Percentiles rank a stretch among this genome's conserved stretches.
phyloP scores from a whole-genome alignment of 2,113 vertebrate species.

The Gorilla gorilla region DNA sequence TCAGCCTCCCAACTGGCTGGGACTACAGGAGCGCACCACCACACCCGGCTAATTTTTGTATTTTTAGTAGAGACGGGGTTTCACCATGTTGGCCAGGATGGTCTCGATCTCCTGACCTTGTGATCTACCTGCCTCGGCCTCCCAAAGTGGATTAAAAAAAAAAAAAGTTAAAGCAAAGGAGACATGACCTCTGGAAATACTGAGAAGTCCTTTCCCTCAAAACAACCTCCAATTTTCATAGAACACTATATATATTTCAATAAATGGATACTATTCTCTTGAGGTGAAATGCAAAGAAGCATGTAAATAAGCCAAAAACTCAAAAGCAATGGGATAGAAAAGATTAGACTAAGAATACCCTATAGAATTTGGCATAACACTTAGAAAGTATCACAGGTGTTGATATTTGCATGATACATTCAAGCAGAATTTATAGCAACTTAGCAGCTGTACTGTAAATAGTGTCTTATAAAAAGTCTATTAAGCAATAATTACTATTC shows the following conservation, averaged over 20 bases:
- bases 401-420: slow-evolving; percentile 74
- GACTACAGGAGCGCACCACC: no score
- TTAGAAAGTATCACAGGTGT: slow-evolving; percentile 65
- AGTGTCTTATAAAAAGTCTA: slow-evolving; percentile 70
- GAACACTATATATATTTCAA: not conserved
- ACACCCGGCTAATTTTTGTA: no score
- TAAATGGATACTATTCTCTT: not conserved
- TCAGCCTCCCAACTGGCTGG: no score
- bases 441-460: slow-evolving; percentile 71
- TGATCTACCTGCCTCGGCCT: no score
- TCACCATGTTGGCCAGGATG: no score
- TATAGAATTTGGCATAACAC: not conserved
- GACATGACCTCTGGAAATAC: not conserved
- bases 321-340: not conserved
- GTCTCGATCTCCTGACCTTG: no score
- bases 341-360: slow-evolving; percentile 34
- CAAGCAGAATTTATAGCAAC: slow-evolving; percentile 68
- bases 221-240: not conserved
- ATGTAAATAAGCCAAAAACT: not conserved
- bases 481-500: slow-evolving; percentile 74
- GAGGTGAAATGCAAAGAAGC: not conserved
- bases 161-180: not conserved
- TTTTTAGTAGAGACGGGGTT: no score
- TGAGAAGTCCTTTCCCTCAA: not conserved
- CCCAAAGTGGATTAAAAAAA: no score